Evolutionary conservation across 2,113 vertebrate genomes (phyloP), one percentile per base, ranked within the genome.

Genomic region (Xerus inauris): DNA sequence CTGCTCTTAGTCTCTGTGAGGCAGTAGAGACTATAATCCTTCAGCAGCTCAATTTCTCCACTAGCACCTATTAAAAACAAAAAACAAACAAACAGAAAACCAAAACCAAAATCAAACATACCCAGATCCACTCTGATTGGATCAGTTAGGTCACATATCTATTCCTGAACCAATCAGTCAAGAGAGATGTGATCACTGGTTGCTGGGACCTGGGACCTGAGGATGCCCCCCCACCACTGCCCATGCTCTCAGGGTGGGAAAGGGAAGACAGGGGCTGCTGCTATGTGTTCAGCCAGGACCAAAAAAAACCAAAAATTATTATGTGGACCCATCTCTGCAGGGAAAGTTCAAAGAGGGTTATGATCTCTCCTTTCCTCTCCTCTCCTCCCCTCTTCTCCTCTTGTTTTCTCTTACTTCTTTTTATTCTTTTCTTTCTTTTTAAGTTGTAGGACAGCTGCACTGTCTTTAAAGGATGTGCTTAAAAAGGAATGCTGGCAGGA

Each of bases 41-140:
- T 32, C 17, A 2, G 7, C 5, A 24, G 14, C 16, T 93, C 28
- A 54, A n/a, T 0, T 4, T 24, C 59, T 22, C 35, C 9, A 4
- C 8, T 12, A 22, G 22, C 2, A 4, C 13, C 9, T 72, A 35
- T 67, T 12, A n/a, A n/a, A n/a, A n/a, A n/a, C n/a, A 2, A 32
- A 76, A 73, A 89, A 73, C 45, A 5, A 76, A 67, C 16, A 30
- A 20, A 49, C 11, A 49, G 9, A 49, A 49, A 49, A 49, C 9
- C 49, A 49, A 49, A 49, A 13, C 10, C 45, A 42, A 22, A 14
- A 8, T 42, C 11, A 45, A 45, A 51, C 11, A 22, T 12, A 51
- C 57, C 19, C 28, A 65, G 12, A 4, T 28, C 49, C 54, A 91
- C 20, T 87, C 35, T 91, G 79, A 91, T 87, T 93, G 91, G 67